phyloP scores from a whole-genome alignment of 1,140 invertebrate species.

The Scaptomyza graminum region DNA sequence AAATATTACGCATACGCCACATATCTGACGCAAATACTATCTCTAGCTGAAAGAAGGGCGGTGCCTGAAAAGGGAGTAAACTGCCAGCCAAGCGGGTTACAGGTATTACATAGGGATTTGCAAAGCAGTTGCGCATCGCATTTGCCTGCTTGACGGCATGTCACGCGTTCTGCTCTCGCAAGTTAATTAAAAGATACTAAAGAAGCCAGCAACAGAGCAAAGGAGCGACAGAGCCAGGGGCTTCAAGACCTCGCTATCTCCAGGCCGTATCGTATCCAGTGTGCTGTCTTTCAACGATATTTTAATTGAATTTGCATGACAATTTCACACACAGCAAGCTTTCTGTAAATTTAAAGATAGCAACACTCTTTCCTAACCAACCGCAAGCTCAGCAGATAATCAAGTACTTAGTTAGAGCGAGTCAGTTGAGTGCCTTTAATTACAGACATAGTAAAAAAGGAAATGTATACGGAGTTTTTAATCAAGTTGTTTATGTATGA shows the following conservation, averaged over 20 bases:
- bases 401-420: constrained; percentile 16
- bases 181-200: constrained; percentile 81
- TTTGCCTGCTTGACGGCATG: constrained; percentile 41
- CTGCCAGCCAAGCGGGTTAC: constrained; percentile 13
- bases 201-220: constrained; percentile 47
- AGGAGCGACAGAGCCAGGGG: background rate
- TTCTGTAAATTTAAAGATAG: constrained; percentile 33
- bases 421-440: background rate
- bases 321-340: constrained; percentile 41
- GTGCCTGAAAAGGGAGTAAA: background rate
- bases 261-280: background rate
- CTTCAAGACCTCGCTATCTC: too few relatives aligned
- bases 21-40: constrained; percentile 56
- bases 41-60: constrained; percentile 1
- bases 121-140: constrained; percentile 46
- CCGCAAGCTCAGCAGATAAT: constrained; percentile 25
- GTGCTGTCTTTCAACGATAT: constrained; percentile 48
- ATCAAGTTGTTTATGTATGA: too few relatives aligned
- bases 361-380: background rate
- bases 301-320: constrained; percentile 81
- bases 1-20: constrained; percentile 79
- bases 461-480: too few relatives aligned
- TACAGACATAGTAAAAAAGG: too few relatives aligned
- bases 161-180: constrained; percentile 34
- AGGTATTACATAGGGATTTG: constrained; percentile 52